Base-by-base conservation (phyloP, 2,113 vertebrate species). In the Vidua chalybeata region DNA sequence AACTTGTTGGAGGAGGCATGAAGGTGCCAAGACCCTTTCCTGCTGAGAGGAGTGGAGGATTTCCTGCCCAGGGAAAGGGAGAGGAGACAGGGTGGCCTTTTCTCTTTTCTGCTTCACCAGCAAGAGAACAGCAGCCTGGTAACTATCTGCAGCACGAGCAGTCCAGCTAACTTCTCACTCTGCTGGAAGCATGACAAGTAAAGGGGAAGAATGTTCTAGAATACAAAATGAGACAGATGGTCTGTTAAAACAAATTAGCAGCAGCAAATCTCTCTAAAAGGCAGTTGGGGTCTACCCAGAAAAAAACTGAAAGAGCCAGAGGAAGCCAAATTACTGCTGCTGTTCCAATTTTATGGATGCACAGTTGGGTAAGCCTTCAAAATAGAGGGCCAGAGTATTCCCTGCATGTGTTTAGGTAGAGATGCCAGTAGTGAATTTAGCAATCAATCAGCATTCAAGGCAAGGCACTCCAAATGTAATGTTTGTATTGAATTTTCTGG, bases 181-280 rank as follows among this genome's bases (percentile, higher is more conserved):
- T 59, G 39, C 66, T 96, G 91, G 82, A 95, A 90, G 45, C 27
- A 11, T 28, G 46, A 69, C 84, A 91, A 88, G 43, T 77, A 93
- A 83, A 21, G 11, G 6, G 33, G 16, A 81, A 81, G 67, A 96
- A 93, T 67, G 67, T 59, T 90, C 67, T 84, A 85, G 90, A 92
- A 89, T 90, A 64, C 54, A 77, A 93, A 95, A 90, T 87, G 55
- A 83, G 63, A 88, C 64, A 91, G 87, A 86, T 63, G 58, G 77
- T 61, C n/a, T 64, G 82, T 84, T 74, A 68, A 91, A 91, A 94
- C 80, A 92, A 89, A 52, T 11, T 35, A 94, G 4, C n/a, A 30
- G 43, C 39, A 67, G 28, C 58, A 90, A 93, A 67, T 51, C 16
- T 76, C 35, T 85, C 72, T 73, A 85, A 84, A 37, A 91, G 59